A percentile compares a stretch with the other conserved stretches of the same genome.
Conservation (phyloP, 2,888 invertebrate genomes). For the Lasiommata megera region DNA sequence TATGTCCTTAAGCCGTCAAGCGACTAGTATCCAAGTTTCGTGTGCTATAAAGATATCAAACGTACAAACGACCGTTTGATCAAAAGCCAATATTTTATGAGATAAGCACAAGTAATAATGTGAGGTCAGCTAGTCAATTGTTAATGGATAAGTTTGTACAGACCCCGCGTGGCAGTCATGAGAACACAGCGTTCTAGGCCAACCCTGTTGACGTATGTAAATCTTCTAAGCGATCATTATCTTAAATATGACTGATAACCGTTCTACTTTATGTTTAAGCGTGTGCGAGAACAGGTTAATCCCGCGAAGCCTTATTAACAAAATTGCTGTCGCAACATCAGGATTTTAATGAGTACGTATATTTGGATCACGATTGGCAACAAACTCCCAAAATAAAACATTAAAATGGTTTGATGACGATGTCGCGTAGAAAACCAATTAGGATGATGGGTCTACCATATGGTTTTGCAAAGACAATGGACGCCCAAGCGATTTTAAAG, state of each 20-base stretch:
- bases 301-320: conserved; percentile 12
- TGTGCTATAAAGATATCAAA: too few relatives aligned
- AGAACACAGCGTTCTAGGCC: conserved; percentile 52
- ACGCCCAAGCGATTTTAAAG: too few relatives aligned
- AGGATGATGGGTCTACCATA: too few relatives aligned
- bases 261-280: conserved; percentile 18
- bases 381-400: background rate
- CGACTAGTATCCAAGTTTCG: too few relatives aligned
- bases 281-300: conserved; percentile 18
- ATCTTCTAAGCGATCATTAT: conserved; percentile 57
- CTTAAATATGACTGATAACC: conserved; percentile 32
- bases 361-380: conserved; percentile 7
- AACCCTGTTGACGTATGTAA: conserved; percentile 70
- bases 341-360: background rate
- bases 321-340: conserved; percentile 9
- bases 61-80: too few relatives aligned
- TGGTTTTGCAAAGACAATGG: too few relatives aligned
- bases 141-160: background rate
- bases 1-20: too few relatives aligned
- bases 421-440: too few relatives aligned
- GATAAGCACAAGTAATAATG: too few relatives aligned
- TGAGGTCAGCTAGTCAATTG: too few relatives aligned
- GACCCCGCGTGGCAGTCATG: conserved; percentile 34
- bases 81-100: too few relatives aligned
- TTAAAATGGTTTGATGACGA: too few relatives aligned